Evolutionary conservation across 1,140 invertebrate genomes (phyloP).

Genomic region (Centruroides sculpturatus): DNA sequence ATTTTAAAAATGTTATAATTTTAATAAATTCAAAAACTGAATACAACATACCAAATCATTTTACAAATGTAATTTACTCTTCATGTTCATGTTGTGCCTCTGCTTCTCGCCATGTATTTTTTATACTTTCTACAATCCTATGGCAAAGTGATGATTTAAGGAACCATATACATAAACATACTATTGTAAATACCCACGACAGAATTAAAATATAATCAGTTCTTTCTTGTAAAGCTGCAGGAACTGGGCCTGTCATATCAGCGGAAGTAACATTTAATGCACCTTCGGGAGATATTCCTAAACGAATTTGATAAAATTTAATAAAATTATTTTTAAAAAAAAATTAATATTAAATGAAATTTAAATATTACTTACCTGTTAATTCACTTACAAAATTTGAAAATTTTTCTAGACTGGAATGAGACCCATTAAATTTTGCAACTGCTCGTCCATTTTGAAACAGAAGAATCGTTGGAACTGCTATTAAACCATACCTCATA

Average conservation of each 20-base stretch:
- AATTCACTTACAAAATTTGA: constrained; percentile 62
- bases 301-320: constrained; percentile 30
- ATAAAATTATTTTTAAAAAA: constrained; percentile 9
- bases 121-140: constrained; percentile 63
- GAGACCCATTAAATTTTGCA: constrained; percentile 70
- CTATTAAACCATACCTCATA: constrained; percentile 84
- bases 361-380: constrained; percentile 38
- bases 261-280: constrained; percentile 12
- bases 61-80: constrained; percentile 23
- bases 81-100: constrained; percentile 56
- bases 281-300: constrained; percentile 7
- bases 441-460: constrained; percentile 82
- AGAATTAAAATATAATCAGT: constrained; percentile 68
- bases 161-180: constrained; percentile 62
- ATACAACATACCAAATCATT: no score
- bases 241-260: constrained; percentile 46
- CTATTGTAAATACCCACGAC: constrained; percentile 69
- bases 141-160: constrained; percentile 58
- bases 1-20: no score
- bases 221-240: constrained; percentile 49
- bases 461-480: constrained; percentile 77
- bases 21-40: no score
- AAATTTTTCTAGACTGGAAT: constrained; percentile 62
- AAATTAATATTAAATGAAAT: no score
- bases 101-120: constrained; percentile 78